Conservation (phyloP, 2,888 invertebrate species). For the Lasius fuliginosus region DNA sequence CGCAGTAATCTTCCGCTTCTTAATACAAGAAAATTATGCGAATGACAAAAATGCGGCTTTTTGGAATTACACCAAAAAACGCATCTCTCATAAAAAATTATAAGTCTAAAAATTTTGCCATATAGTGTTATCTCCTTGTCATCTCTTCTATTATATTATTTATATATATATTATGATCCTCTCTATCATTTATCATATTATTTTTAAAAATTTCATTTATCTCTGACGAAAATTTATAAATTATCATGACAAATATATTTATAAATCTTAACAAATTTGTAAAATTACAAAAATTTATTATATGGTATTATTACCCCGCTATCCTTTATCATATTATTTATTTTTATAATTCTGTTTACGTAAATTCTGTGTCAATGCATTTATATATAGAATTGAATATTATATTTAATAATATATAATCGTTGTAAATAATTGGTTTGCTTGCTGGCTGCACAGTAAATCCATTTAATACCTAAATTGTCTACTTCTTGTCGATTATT, state of each 20-base stretch:
- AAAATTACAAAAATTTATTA: neutral
- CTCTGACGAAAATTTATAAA: neutral
- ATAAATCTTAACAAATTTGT: neutral
- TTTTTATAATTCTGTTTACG: neutral
- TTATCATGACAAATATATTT: neutral
- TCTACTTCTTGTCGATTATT: neutral
- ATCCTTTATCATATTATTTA: neutral
- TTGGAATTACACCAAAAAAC: neutral
- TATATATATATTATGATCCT: neutral
- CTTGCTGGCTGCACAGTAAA: neutral
- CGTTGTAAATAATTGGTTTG: neutral
- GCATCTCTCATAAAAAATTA: neutral
- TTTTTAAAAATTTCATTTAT: neutral
- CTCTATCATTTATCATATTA: neutral
- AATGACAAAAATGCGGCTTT: neutral
- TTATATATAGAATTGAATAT: neutral
- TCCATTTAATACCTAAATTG: neutral
- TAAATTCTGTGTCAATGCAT: neutral
- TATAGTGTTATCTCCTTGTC: neutral
- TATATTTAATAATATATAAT: neutral
- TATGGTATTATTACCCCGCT: neutral
- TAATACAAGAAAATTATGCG: neutral
- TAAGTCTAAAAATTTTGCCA: neutral
- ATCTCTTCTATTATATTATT: neutral
- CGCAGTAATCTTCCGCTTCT: neutral